Evolutionary conservation across 2,888 invertebrate genomes (phyloP).

Genomic region (Drosophila peninsularis): DNA sequence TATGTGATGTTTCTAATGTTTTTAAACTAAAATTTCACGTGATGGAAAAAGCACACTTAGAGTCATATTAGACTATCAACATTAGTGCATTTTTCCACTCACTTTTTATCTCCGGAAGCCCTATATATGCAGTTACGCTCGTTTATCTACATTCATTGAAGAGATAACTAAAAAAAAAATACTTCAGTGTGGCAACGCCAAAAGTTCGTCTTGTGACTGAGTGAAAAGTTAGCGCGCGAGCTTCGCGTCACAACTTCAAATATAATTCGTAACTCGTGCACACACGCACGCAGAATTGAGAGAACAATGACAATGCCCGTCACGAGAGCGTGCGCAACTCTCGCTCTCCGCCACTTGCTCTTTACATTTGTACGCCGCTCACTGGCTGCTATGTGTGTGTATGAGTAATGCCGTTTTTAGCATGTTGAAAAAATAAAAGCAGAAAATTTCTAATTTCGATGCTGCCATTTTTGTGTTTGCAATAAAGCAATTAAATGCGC

Average conservation of each 20-base stretch:
- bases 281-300: conserved; percentile 16
- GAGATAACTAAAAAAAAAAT: conserved; percentile 30
- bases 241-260: conserved; percentile 66
- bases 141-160: conserved; percentile 22
- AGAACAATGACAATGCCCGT: conserved; percentile 47
- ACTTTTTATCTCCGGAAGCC: conserved; percentile 30
- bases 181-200: conserved; percentile 68
- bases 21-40: conserved; percentile 13
- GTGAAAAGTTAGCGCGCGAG: conserved; percentile 66
- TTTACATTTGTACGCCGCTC: conserved; percentile 35
- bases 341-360: conserved; percentile 17
- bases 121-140: conserved; percentile 24
- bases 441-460: conserved; percentile 63
- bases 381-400: conserved; percentile 39
- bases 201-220: conserved; percentile 71
- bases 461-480: conserved; percentile 59
- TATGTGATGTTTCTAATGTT: not conserved
- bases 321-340: conserved; percentile 52
- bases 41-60: conserved; percentile 5
- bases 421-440: conserved; percentile 55
- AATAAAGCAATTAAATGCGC: conserved; percentile 50
- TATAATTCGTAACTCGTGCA: conserved; percentile 58
- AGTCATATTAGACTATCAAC: conserved; percentile 7
- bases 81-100: conserved; percentile 10
- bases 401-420: conserved; percentile 78